Conservation (phyloP, 2,888 invertebrate genomes). For the Cyrtodaria siliqua region DNA sequence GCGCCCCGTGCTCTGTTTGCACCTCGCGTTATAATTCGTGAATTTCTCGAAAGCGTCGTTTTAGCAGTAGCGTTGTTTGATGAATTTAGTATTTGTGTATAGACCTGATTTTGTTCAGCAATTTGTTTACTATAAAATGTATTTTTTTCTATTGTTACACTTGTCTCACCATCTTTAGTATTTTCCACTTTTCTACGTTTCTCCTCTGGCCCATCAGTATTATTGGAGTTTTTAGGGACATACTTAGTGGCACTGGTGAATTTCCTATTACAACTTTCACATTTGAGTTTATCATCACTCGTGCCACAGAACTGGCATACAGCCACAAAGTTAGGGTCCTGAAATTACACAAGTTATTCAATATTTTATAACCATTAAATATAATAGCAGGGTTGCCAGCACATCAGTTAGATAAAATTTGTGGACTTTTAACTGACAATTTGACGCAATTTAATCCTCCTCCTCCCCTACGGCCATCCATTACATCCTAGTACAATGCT, state of each 20-base stretch:
- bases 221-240: slow-evolving; percentile 21
- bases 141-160: slow-evolving; percentile 31
- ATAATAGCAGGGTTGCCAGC: too few species aligned
- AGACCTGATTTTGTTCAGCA: slow-evolving; percentile 49
- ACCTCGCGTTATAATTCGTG: slow-evolving; percentile 23
- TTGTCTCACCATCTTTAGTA: background rate
- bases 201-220: slow-evolving; percentile 22
- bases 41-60: slow-evolving; percentile 3
- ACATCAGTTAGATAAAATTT: too few species aligned
- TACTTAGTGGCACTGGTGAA: slow-evolving; percentile 68
- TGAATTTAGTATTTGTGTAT: slow-evolving; percentile 41
- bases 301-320: slow-evolving; percentile 94
- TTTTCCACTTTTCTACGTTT: slow-evolving; percentile 54
- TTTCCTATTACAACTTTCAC: slow-evolving; percentile 89
- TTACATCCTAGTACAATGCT: too few species aligned
- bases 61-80: slow-evolving; percentile 12
- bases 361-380: background rate
- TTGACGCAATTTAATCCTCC: too few species aligned
- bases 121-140: slow-evolving; percentile 47
- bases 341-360: slow-evolving; percentile 29
- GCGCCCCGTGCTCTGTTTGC: slow-evolving; percentile 47
- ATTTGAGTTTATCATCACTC: slow-evolving; percentile 92
- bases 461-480: too few species aligned
- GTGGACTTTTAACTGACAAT: too few species aligned
- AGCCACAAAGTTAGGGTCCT: slow-evolving; percentile 63